Evolutionary conservation across 2,113 vertebrate genomes (phyloP), one percentile per base, ranked within the genome.

Genomic region (Neogale vison): DNA sequence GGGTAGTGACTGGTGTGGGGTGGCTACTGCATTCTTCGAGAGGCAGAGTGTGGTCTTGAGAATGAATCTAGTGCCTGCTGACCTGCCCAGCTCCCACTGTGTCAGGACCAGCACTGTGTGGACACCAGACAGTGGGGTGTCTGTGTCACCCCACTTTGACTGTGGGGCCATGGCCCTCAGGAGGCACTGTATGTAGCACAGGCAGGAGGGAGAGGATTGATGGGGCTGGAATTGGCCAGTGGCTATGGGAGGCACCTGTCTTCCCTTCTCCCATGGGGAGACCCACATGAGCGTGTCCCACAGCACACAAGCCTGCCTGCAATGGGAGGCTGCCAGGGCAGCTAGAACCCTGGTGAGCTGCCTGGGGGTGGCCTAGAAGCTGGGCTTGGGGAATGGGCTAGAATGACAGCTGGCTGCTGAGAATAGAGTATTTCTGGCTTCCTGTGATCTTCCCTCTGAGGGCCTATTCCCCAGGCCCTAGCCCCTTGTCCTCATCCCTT

Each of bases 141-240:
- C 42, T 42, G 42, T 42, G 42, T 42, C 42, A 42, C 42, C 42
- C 42, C 42, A 42, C 52, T 61, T 11, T 14, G 52, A 45, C 39
- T 1, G 0, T 0, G n/a, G 10, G 67, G 24, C 82, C 6, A 10
- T 17, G 12, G 18, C 69, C 42, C 50, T 74, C 7, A 0, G 55
- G 42, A 23, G 69, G 42, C 1, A 7, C 52, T 6, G 0, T 4
- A 63, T 36, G 20, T 29, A 26, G 42, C n/a, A 69, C 15, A 10
- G 13, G 34, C 18, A 36, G 42, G 21, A 3, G 4, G 4, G 55
- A 13, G 7, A 3, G 0, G 3, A 0, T 1, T 3, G 80, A 31
- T 3, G 1, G 0, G 17, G 55, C 80, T 9, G 55, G 81, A 21
- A 42, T 50, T 11, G 18, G 39, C 63, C 84, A 24, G 39, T 52